Percentiles rank a stretch among this genome's conserved stretches.
Conservation (phyloP, 2,113 vertebrate genomes). For the Lycocorax pyrrhopterus region DNA sequence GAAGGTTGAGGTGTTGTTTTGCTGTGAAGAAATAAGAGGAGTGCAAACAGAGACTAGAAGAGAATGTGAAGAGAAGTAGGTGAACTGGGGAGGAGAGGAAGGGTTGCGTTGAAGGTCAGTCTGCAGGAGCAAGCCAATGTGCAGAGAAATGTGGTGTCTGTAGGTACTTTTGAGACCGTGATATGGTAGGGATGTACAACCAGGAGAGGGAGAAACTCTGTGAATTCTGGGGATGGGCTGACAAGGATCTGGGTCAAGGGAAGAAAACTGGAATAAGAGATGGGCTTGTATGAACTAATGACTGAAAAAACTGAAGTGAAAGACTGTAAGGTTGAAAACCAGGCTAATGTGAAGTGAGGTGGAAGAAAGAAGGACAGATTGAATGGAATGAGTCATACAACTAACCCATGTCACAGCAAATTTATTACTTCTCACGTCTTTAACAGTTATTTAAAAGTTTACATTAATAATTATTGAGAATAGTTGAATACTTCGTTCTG, state of each 20-base stretch:
- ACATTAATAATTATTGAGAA: neutral
- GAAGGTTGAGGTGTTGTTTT: neutral
- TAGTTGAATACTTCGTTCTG: neutral
- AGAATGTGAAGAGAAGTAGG: neutral
- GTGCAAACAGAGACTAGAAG: neutral
- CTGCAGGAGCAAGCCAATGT: neutral
- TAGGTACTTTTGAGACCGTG: neutral
- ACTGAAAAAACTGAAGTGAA: neutral
- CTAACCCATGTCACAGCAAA: neutral
- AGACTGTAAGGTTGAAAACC: neutral
- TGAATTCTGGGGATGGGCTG: neutral
- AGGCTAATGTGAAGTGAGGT: accelerated
- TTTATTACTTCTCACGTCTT: neutral
- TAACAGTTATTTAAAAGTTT: neutral
- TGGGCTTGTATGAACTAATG: neutral
- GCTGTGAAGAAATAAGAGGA: neutral
- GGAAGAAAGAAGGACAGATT: neutral
- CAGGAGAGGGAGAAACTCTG: neutral
- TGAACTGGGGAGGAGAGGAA: neutral
- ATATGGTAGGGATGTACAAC: neutral
- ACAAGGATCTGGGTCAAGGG: neutral
- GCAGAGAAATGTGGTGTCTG: neutral
- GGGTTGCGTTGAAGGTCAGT: neutral
- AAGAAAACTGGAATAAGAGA: neutral
- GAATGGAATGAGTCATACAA: neutral